These are phyloP conservation scores for Ylistrum balloti DNA, from an alignment of 1,140 invertebrate species.

Conservation along the genomic window DNA sequence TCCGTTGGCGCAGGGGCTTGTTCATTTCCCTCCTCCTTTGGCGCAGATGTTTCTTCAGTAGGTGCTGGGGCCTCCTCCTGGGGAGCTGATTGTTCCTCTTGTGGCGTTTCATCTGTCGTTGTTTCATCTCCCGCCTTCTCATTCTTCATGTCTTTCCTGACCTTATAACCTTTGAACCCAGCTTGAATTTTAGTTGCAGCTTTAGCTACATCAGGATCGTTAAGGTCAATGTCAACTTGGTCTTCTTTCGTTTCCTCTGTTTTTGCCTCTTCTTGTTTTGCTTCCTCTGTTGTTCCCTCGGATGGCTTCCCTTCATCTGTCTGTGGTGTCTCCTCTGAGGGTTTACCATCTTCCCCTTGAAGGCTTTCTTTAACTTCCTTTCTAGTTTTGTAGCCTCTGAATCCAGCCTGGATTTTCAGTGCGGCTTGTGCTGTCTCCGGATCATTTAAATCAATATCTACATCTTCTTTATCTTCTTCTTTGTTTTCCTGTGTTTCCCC, in stretches of 20 bases:
- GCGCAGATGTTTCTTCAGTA: neutral
- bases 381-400: slow-evolving; percentile 88
- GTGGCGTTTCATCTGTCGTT: neutral
- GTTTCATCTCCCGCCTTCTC: slow-evolving; percentile 1
- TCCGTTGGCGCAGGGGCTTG: neutral
- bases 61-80: neutral
- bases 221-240: slow-evolving; percentile 56
- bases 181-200: slow-evolving; percentile 73
- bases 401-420: slow-evolving; percentile 87
- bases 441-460: slow-evolving; percentile 77
- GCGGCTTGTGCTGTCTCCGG: slow-evolving; percentile 83
- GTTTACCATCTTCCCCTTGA: neutral
- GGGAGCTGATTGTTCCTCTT: neutral
- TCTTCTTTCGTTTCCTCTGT: slow-evolving; percentile 41
- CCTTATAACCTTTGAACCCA: slow-evolving; percentile 67
- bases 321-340: neutral
- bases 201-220: slow-evolving; percentile 59
- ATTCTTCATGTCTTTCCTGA: slow-evolving; percentile 52
- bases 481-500: slow-evolving; percentile 30
- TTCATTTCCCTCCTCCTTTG: too few species aligned
- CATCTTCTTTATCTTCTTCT: slow-evolving; percentile 49
- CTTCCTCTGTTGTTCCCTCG: slow-evolving; percentile 33
- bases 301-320: slow-evolving; percentile 42
- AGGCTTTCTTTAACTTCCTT: slow-evolving; percentile 84
- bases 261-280: slow-evolving; percentile 43